phyloP scores from a whole-genome alignment of 2,888 invertebrate genomes.

The Calliphora vomitoria region DNA sequence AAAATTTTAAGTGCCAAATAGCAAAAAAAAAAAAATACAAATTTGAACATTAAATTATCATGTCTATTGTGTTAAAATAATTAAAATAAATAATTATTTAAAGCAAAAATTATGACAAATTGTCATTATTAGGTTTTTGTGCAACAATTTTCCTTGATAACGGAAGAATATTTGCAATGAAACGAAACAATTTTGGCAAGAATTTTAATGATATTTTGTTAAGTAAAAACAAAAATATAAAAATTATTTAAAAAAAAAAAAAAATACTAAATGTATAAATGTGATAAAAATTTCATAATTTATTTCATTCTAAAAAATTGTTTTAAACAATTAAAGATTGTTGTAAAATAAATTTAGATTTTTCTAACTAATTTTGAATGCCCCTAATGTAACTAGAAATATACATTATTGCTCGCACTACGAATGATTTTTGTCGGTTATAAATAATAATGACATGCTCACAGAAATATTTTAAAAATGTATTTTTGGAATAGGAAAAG shows the following conservation, averaged over 20 bases:
- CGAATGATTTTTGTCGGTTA: not conserved
- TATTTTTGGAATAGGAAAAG: not conserved
- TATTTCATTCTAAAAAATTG: not conserved
- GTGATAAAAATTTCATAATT: not conserved
- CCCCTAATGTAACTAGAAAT: too few species aligned
- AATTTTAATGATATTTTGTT: not conserved
- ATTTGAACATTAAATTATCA: slow-evolving; percentile 7
- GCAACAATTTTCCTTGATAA: not conserved
- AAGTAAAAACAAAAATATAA: not conserved
- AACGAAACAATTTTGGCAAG: slow-evolving; percentile 21
- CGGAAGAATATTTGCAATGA: slow-evolving; percentile 43
- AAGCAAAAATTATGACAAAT: slow-evolving; percentile 36
- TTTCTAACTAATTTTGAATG: too few species aligned
- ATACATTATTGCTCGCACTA: too few species aligned
- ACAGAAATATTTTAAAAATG: not conserved
- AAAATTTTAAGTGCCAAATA: not conserved
- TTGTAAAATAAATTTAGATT: too few species aligned
- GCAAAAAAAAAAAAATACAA: not conserved
- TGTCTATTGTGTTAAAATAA: slow-evolving; percentile 16
- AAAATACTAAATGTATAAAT: too few species aligned
- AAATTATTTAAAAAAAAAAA: not conserved
- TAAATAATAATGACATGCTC: not conserved
- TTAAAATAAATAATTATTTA: slow-evolving; percentile 14
- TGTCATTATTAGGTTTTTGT: slow-evolving; percentile 2
- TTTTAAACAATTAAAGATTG: too few species aligned